Evolutionary conservation across 2,888 invertebrate species (phyloP), one percentile per base, ranked within the genome.

Genomic region (Julus scandinavius): DNA sequence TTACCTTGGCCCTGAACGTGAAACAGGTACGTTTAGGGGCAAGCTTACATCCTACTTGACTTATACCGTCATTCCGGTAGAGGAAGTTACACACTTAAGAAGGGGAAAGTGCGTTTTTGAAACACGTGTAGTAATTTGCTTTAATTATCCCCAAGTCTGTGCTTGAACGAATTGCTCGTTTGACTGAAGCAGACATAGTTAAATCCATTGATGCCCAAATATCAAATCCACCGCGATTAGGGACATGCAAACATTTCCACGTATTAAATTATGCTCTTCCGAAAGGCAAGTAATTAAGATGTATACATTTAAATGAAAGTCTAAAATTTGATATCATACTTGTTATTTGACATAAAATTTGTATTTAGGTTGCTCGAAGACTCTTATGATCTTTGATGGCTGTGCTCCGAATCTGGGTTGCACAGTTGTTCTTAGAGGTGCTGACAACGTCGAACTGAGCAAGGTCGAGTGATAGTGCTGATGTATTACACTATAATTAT

Each of bases 371-470:
- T 91, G 92, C 40, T 90, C 90, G 3, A 99, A 99, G 93, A 97
- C 97, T 0, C 93, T 99, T 50, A 97, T 99, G 97, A 96, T 96
- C 90, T 95, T 99, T 90, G 98, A 98, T 92, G 97, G 98, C 7
- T 96, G 98, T 90, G 95, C 96, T 0, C 95, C 95, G 91, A 95
- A 96, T 91, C 93, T 97, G 1, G 98, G 97, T 0, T 97, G 97
- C 90, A 97, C 98, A 29, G 95, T 99, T 84, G 92, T 98, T 3
- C 93, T 99, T 2, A 94, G 97, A n/a, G 98, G 98, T 0, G 94
- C 94, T 0, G 93, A 94, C 0, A 92, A 94, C 88, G 92, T 93
- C n/a, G 97, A 98, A 91, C 93, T 98, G 9, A 94, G 95, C 13
- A 94, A 95, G 91, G 89, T 89, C 41, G 29, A 58, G 49, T 45